Evolutionary conservation across 35 echinoderm and acorn worm species (phyloP).

Genomic region (Patiria miniata): DNA sequence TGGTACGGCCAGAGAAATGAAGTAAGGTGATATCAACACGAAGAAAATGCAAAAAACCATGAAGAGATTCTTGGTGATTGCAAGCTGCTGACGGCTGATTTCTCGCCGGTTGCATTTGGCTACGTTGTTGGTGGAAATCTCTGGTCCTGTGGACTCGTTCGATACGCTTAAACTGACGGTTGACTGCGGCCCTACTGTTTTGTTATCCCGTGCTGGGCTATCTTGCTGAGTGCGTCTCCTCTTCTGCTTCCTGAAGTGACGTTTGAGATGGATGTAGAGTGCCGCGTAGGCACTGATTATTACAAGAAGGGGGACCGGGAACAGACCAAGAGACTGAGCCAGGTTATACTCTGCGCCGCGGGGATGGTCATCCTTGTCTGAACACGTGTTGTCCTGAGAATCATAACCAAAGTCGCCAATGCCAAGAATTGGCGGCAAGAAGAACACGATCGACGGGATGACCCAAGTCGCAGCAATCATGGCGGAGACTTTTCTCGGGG

Average conservation of each 20-base stretch:
- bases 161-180: not conserved
- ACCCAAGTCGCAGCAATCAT: conserved; percentile 68
- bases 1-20: conserved; percentile 11
- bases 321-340: conserved; percentile 11
- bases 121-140: not conserved
- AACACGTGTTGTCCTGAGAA: not conserved
- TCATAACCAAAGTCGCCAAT: conserved; percentile 33
- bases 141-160: not conserved
- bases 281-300: conserved; percentile 1
- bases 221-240: not conserved
- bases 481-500: conserved; percentile 4
- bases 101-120: not conserved
- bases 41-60: conserved; percentile 49
- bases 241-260: conserved; percentile 47
- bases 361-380: conserved; percentile 17
- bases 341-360: not conserved
- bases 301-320: conserved; percentile 1
- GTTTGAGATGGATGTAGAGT: conserved; percentile 26
- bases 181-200: not conserved
- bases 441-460: conserved; percentile 19
- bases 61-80: conserved; percentile 68
- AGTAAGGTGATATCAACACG: conserved; percentile 48
- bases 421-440: conserved; percentile 13
- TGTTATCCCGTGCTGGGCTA: not conserved
- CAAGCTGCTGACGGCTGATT: conserved; percentile 44